Evolutionary conservation across 2,113 vertebrate genomes (phyloP).

Genomic region (Phocoena sinus): DNA sequence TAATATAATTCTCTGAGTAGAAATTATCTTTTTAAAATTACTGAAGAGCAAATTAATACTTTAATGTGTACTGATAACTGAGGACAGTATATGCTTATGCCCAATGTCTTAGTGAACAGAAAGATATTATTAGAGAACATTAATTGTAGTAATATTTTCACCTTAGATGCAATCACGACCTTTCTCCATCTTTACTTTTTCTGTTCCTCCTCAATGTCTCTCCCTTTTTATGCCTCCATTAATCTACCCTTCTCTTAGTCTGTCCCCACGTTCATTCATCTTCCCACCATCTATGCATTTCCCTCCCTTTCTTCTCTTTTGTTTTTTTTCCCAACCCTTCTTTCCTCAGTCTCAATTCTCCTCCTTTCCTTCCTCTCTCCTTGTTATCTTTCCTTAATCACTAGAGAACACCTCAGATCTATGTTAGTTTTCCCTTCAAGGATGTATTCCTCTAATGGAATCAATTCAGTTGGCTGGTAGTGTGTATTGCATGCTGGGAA

Average conservation of each 20-base stretch:
- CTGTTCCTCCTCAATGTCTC: neutral
- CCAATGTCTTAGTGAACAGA: neutral
- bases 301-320: neutral
- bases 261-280: neutral
- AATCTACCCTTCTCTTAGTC: neutral
- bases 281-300: neutral
- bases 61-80: neutral
- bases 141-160: neutral
- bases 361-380: neutral
- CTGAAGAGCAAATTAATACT: neutral
- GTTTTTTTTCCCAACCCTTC: neutral
- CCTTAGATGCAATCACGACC: neutral
- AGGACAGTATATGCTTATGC: neutral
- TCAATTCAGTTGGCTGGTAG: too few species aligned
- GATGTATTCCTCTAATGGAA: neutral
- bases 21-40: neutral
- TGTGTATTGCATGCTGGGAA: rapidly evolving
- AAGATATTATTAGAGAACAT: neutral
- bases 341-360: neutral
- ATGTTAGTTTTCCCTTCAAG: neutral
- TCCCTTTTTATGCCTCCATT: neutral
- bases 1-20: neutral
- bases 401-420: neutral
- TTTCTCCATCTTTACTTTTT: neutral
- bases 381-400: neutral